Evolutionary conservation across 2,888 invertebrate genomes (phyloP), one percentile per base, ranked within the genome.

Genomic region (Lampropteryx suffumata): DNA sequence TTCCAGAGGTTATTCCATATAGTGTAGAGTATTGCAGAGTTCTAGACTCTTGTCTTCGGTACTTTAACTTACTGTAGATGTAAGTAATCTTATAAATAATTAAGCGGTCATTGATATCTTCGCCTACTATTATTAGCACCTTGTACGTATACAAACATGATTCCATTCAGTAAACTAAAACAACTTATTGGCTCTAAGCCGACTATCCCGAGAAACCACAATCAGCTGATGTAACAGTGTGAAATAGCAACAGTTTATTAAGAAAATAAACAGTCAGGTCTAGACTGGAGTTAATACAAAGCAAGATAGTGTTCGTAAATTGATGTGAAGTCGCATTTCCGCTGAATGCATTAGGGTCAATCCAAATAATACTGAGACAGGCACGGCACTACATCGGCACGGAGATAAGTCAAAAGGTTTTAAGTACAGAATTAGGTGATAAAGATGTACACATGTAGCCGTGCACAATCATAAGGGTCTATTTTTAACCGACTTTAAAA

Each of bases 241-340:
- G 24, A 24, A 24, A 7, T 34, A 21, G n/a, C 10, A 21, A n/a
- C 30, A 24, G 33, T 27, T 27, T 27, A 10, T 27, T 27, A 13
- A 10, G 49, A 49, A 48, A 42, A 55, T 29, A 53, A 49, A 47
- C 43, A 46, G 40, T 27, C 17, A 30, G 17, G 40, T 29, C 27
- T 40, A 41, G 45, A 39, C 36, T 37, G n/a, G 9, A 40, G 44
- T 28, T 29, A 45, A 39, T 54, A 52, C 40, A 54, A 42, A 48
- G 29, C 39, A 42, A 49, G 7, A 41, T 26, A 24, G 28, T 43
- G 67, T 65, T 73, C 14, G 41, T 53, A 39, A 50, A 50, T 54
- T 51, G 40, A 52, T 75, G 75, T 73, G 70, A 59, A 69, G 69
- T 65, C 62, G 68, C 65, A 62, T 66, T 68, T 71, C 69, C 72